Conservation (phyloP, 2,888 invertebrate genomes). For the Geotrupes spiniger region DNA sequence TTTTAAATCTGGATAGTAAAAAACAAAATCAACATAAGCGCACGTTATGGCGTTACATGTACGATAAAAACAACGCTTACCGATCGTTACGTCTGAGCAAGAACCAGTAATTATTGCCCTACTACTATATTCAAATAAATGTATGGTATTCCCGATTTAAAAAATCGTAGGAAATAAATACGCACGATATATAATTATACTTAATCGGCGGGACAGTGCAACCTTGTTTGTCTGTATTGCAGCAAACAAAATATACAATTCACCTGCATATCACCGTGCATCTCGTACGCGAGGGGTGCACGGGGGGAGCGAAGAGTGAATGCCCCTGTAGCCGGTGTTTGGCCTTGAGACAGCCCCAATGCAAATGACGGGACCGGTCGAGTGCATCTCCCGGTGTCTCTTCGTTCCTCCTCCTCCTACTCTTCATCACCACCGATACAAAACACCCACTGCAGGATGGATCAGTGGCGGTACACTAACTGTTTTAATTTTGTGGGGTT, state of each 20-base stretch:
- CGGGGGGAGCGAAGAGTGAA: conserved; percentile 27
- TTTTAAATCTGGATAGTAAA: too few relatives aligned
- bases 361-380: conserved; percentile 32
- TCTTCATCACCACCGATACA: not conserved
- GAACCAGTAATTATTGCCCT: too few relatives aligned
- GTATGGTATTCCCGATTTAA: too few relatives aligned
- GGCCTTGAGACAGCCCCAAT: conserved; percentile 35
- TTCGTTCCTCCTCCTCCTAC: conserved; percentile 8
- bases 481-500: too few relatives aligned
- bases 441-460: conserved; percentile 6
- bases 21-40: too few relatives aligned
- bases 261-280: conserved; percentile 21
- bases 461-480: not conserved
- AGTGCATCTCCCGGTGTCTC: conserved; percentile 31
- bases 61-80: too few relatives aligned
- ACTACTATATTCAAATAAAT: too few relatives aligned
- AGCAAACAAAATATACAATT: conserved; percentile 15
- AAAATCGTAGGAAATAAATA: too few relatives aligned
- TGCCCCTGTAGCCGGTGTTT: conserved; percentile 32
- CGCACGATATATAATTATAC: conserved; percentile 22
- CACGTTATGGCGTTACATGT: too few relatives aligned
- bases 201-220: conserved; percentile 21
- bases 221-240: conserved; percentile 22
- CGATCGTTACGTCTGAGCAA: too few relatives aligned
- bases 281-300: conserved; percentile 22